Base-by-base conservation (phyloP, 2,113 vertebrate genomes). In the Cheirogaleus medius region DNA sequence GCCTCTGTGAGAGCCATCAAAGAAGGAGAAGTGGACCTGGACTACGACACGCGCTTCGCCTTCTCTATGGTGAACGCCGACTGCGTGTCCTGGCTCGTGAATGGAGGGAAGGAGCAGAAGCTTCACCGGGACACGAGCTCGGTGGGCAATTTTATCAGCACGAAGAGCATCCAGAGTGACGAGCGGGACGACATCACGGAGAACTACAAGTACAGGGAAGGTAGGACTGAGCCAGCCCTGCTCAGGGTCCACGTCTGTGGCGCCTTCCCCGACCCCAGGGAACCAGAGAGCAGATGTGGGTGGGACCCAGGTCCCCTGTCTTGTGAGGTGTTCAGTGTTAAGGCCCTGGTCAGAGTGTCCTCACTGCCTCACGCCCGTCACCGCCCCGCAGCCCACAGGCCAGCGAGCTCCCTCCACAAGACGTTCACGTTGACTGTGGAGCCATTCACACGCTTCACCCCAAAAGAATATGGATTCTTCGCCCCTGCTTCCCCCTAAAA, bases 41-140 rank as follows among this genome's bases (percentile, higher is more conserved):
- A 74, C 56, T 98, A 98, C 0, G 98, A 99, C 42, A 95, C 97
- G 0, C 92, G 96, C n/a, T 99, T 98, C 13, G 96, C 87, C 4
- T 99, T 98, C 64, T 97, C 98, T 34, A 98, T 98, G 98, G 98
- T 99, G 81, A 99, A 99, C 13, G 98, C 98, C 0, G 99, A 99
- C 97, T 97, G 98, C 2, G 90, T 99, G n/a, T 96, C 97, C 54
- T 99, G 99, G 99, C 93, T 98, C 68, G 88, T 99, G 3, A 81
- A 63, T 0, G 92, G 78, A 0, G 96, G 98, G 2, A 98, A 98
- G 0, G 98, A 97, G 54, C 96, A 98, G 96, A 98, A 95, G 58
- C 96, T 98, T 39, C 95, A 98, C 94, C 89, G 52, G 52, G 96
- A 98, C 18, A 96, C 95, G 0, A 81, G 52, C 8, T 58, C 87